Conservation (phyloP, 2,113 vertebrate species). For the Callipepla squamata region DNA sequence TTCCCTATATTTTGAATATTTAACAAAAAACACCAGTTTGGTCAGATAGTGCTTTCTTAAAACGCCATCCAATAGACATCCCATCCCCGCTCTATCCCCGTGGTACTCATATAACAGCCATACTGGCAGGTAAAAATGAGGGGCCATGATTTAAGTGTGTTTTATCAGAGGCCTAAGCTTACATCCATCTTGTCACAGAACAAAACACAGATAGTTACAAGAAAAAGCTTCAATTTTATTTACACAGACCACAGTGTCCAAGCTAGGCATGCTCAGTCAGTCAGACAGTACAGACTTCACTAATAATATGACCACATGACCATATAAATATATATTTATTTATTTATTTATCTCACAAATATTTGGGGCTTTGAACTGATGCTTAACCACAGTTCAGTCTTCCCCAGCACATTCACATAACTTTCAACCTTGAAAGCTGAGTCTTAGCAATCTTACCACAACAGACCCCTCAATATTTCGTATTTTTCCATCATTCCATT, state of each 20-base stretch:
- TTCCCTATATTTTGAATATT: neutral
- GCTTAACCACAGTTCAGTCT: neutral
- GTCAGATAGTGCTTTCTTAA: neutral
- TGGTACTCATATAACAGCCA: neutral
- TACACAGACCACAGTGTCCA: neutral
- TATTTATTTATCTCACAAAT: neutral
- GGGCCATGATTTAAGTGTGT: neutral
- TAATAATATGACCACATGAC: fast-evolving
- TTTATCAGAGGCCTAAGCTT: neutral
- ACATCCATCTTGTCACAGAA: neutral
- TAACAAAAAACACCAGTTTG: neutral
- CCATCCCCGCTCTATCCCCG: neutral
- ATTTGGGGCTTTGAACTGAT: neutral
- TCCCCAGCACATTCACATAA: neutral
- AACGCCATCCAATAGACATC: fast-evolving
- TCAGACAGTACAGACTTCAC: neutral
- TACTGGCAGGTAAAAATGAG: neutral
- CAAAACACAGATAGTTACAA: neutral
- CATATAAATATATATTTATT: neutral
- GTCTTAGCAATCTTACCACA: no score
- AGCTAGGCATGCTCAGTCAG: neutral
- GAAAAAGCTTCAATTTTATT: neutral
- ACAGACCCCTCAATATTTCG: fast-evolving
- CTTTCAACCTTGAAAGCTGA: neutral
- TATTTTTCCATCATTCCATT: neutral